These are phyloP conservation scores for Carassius auratus DNA, from an alignment of 2,113 vertebrate genomes.

Conservation along the genomic window DNA sequence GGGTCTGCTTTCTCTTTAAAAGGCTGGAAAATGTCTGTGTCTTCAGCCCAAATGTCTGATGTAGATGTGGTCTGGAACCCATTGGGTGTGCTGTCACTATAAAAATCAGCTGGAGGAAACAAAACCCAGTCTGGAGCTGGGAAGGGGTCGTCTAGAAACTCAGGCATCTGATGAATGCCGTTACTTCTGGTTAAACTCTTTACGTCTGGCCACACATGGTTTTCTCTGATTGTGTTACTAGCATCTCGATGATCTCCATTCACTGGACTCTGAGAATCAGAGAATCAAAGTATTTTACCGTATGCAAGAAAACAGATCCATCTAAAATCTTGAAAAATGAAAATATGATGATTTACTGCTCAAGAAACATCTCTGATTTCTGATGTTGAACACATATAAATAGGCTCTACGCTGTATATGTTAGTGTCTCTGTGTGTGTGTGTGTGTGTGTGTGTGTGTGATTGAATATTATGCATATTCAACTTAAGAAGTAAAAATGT, in stretches of 20 bases:
- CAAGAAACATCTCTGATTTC: too few species aligned
- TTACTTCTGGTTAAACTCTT: conserved; percentile 10
- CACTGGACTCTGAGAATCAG: neutral
- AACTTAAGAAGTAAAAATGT: too few species aligned
- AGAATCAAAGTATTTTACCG: neutral
- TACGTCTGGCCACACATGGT: neutral
- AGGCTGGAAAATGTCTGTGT: conserved; percentile 30
- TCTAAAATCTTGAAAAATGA: too few species aligned
- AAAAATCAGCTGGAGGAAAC: conserved; percentile 15
- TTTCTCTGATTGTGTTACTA: neutral
- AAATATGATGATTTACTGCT: too few species aligned
- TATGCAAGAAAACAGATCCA: neutral
- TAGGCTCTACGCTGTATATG: too few species aligned
- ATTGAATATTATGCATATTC: too few species aligned
- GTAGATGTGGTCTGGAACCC: neutral
- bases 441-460: too few species aligned
- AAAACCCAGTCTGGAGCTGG: conserved; percentile 15
- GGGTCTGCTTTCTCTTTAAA: conserved; percentile 1
- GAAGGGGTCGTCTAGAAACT: neutral
- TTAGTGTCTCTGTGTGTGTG: too few species aligned
- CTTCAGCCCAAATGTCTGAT: neutral
- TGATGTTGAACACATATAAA: too few species aligned
- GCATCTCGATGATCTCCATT: neutral
- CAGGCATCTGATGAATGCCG: neutral
- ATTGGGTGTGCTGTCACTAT: neutral